phyloP scores from a whole-genome alignment of 2,888 invertebrate species.

The Hypomecis atomaria region DNA sequence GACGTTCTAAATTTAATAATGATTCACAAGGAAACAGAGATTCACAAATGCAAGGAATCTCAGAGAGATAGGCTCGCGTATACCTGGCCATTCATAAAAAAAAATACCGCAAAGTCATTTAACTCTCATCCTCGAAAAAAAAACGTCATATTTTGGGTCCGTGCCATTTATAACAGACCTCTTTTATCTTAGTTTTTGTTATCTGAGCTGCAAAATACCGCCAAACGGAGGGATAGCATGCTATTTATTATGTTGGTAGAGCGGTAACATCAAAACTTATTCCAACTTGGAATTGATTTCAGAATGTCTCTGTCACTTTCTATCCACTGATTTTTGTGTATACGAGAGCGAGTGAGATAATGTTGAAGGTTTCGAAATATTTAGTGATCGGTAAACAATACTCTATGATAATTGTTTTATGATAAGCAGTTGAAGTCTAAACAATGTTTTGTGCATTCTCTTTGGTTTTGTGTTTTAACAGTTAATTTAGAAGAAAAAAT shows the following conservation, averaged over 20 bases:
- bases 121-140: slow-evolving; percentile 37
- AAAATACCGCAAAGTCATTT: slow-evolving; percentile 60
- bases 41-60: slow-evolving; percentile 43
- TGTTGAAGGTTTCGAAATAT: too few species aligned
- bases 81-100: slow-evolving; percentile 45
- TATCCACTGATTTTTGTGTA: too few species aligned
- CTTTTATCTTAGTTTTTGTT: slow-evolving; percentile 61
- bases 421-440: slow-evolving; percentile 40
- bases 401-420: slow-evolving; percentile 38
- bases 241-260: slow-evolving; percentile 26
- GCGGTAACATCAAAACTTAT: slow-evolving; percentile 37
- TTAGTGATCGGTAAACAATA: slow-evolving; percentile 24
- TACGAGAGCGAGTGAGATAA: too few species aligned
- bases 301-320: too few species aligned
- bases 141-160: slow-evolving; percentile 60
- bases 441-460: slow-evolving; percentile 30
- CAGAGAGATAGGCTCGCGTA: slow-evolving; percentile 56
- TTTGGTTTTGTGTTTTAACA: slow-evolving; percentile 33
- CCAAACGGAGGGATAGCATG: slow-evolving; percentile 48
- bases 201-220: slow-evolving; percentile 54
- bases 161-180: slow-evolving; percentile 70
- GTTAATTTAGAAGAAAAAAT: slow-evolving; percentile 35
- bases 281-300: not conserved
- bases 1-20: slow-evolving; percentile 31
- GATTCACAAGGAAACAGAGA: slow-evolving; percentile 45